Evolutionary conservation across 1,140 invertebrate species (phyloP).

Genomic region (Pissodes strobi): DNA sequence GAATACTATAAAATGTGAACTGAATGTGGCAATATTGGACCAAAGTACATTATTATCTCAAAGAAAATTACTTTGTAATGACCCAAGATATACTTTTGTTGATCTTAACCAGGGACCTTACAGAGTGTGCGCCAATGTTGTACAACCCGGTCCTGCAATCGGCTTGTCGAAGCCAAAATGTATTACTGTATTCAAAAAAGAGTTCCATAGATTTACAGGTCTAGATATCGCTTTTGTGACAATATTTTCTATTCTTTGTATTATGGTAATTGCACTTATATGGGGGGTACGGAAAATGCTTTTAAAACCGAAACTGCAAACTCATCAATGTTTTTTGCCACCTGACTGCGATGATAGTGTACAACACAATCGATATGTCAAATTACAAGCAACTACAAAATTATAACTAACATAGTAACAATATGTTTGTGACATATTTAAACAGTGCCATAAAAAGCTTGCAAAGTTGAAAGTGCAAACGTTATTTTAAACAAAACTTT

Average conservation of each 20-base stretch:
- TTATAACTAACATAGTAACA: conserved; percentile 16
- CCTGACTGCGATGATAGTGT: conserved; percentile 58
- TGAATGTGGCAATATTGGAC: conserved; percentile 54
- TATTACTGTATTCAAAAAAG: conserved; percentile 59
- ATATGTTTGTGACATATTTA: neutral
- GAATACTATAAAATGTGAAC: conserved; percentile 43
- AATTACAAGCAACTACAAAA: conserved; percentile 66
- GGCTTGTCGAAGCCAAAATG: conserved; percentile 56
- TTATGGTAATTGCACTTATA: conserved; percentile 59
- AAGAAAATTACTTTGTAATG: conserved; percentile 50
- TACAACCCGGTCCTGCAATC: conserved; percentile 37
- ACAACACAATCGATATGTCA: conserved; percentile 63
- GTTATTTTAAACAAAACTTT: neutral
- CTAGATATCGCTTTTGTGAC: conserved; percentile 61
- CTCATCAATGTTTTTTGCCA: conserved; percentile 63
- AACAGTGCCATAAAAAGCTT: neutral
- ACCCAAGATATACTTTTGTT: conserved; percentile 48
- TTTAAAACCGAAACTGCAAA: conserved; percentile 57
- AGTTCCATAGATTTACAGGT: conserved; percentile 57
- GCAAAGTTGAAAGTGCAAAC: conserved; percentile 1
- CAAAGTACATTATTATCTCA: conserved; percentile 50
- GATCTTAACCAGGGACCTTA: conserved; percentile 53
- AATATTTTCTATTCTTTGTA: conserved; percentile 59
- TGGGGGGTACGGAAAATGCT: conserved; percentile 62
- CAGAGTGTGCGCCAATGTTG: conserved; percentile 53